These are phyloP conservation scores for Rhabdomys dilectus DNA, from an alignment of 2,113 vertebrate species.

Conservation along the genomic window DNA sequence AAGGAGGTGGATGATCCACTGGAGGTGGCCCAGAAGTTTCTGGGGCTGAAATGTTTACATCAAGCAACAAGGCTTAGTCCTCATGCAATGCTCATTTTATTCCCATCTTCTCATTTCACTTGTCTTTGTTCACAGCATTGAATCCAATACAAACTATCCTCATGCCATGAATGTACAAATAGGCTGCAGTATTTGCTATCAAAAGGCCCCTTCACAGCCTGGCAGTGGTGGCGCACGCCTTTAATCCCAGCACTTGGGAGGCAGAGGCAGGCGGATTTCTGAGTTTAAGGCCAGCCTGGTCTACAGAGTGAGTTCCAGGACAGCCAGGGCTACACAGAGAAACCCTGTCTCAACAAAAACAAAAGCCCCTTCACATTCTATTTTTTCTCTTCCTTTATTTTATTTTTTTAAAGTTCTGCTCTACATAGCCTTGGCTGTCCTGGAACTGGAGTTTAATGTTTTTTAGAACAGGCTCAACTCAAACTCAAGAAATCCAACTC, in stretches of 20 bases:
- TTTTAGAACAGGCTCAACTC: not conserved
- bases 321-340: too few species aligned
- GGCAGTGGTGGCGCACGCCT: too few species aligned
- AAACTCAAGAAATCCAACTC: not conserved
- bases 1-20: conserved; percentile 59
- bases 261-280: too few species aligned
- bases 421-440: not conserved
- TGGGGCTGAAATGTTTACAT: conserved; percentile 66
- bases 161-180: not conserved
- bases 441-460: not conserved
- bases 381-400: not conserved
- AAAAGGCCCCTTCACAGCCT: not conserved
- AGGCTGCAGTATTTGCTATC: not conserved
- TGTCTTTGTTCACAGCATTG: not conserved
- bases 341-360: too few species aligned
- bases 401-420: not conserved
- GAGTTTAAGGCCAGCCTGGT: too few species aligned
- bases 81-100: not conserved
- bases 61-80: conserved; percentile 27
- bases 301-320: too few species aligned
- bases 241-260: too few species aligned
- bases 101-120: not conserved
- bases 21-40: conserved; percentile 61
- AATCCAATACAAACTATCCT: not conserved
- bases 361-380: conserved; percentile 26